Base-by-base conservation (phyloP, 53 echinoderm and acorn worm genomes). In the Apostichopus leukothele region DNA sequence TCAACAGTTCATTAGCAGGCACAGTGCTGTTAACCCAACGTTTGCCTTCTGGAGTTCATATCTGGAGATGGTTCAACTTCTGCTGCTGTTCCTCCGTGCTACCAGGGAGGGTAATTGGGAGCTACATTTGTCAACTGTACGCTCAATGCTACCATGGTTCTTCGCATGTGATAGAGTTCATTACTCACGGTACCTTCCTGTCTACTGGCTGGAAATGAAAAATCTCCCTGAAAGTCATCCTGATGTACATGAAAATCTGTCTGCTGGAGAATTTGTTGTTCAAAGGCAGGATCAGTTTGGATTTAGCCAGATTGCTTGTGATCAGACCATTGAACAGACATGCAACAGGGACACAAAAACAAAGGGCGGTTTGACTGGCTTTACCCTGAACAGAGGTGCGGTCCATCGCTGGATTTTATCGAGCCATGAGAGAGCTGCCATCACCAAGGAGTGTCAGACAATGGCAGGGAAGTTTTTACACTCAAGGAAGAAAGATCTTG, bases 271-370 rank as follows among this genome's bases (percentile, higher is more conserved):
- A 8, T 95, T 95, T 83, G 87, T 83, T 53, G 93, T 95, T 18
- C 95, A 95, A 75, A 79, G 25, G 25, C 25, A 25, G 25, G 25
- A 25, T 25, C 25, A 25, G 25, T 25, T 25, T 25, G 25, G 25
- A 12, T 95, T 95, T 55, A 60, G 90, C 14, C 86, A 86, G 71
- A 86, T 91, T 1, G 88, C 91, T 27, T 93, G 93, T 75, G 92
- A 95, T 60, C 79, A 86, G 66, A 84, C 88, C 50, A 93, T 91
- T 68, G 93, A 95, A 79, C 93, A 95, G 67, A 93, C 93, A 51
- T 75, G 67, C n/a, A 91, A 95, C 51, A 83, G 90, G 13, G 93
- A 93, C 77, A 55, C 93, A 6, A 93, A 95, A 67, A 91, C 93
- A 8, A 95, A 79, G 67, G 95, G 93, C 23, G 94, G 92, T 52